Evolutionary conservation across 2,113 vertebrate genomes (phyloP), one percentile per base, ranked within the genome.

Genomic region (Fulica atra): DNA sequence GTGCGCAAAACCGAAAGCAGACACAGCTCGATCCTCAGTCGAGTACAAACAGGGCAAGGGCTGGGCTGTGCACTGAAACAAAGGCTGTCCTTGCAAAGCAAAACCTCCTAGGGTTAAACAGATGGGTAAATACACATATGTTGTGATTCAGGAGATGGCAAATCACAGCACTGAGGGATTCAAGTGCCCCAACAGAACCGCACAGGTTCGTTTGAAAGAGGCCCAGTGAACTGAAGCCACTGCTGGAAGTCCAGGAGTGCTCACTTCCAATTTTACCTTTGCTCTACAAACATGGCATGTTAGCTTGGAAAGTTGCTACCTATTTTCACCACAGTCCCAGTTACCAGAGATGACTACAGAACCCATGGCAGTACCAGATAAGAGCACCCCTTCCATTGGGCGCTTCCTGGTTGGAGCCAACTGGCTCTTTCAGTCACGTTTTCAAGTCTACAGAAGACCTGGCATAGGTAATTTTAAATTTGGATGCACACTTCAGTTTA

Each of bases 1-100:
- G 64, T 17, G 88, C 78, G 93, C 71, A 86, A 88, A 95, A 94
- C 90, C 68, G 84, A 90, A 89, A 93, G 86, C 82, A 93, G 91
- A 93, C 89, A 28, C 0, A 14, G 79, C 80, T 23, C 82, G 40
- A 95, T 96, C 90, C 88, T 77, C 83, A 84, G 71, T 88, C 85
- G 90, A 65, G 82, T 61, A 90, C 79, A 89, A 87, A 94, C 11
- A 90, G 69, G 54, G 72, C 81, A 85, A 91, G 86, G 93, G 85
- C 44, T 92, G 87, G 93, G 89, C 81, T 4, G 2, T 14, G 72
- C 40, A 85, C 6, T 0, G 23, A 79, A 91, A 91, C 81, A 88
- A 91, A 89, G 73, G 29, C 40, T 81, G 92, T 89, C 46, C 71
- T 76, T 89, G 54, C 73, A 13, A 68, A 81, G 79, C 54, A 89